Conservation (phyloP, 1,140 invertebrate species). For the Theocolax elegans region DNA sequence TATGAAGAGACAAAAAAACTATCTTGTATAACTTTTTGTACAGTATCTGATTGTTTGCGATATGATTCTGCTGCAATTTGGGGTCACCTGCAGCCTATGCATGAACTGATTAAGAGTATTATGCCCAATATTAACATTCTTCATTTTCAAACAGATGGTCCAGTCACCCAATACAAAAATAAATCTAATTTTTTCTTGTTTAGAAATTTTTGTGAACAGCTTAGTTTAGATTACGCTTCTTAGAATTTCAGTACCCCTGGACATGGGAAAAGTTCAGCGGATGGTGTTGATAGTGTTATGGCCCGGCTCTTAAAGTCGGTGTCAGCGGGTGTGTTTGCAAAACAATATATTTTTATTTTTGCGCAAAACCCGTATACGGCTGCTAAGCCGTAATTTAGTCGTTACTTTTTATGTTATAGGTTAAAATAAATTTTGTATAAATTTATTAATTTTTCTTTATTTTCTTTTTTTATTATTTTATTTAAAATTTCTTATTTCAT, state of each 20-base stretch:
- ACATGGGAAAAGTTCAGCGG: slow-evolving; percentile 63
- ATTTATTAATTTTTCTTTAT: too few relatives aligned
- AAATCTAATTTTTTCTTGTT: slow-evolving; percentile 41
- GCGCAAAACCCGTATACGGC: too few relatives aligned
- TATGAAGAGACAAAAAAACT: slow-evolving; percentile 36
- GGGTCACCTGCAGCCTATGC: slow-evolving; percentile 6
- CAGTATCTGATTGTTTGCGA: slow-evolving; percentile 9
- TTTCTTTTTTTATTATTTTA: too few relatives aligned
- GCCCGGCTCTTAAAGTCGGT: too few relatives aligned
- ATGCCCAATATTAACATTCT: slow-evolving; percentile 36
- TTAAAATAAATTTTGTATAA: too few relatives aligned
- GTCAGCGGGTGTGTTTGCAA: too few relatives aligned
- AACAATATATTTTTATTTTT: too few relatives aligned
- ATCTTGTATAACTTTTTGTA: slow-evolving; percentile 53
- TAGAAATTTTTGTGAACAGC: slow-evolving; percentile 10
- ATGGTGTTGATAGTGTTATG: too few relatives aligned
- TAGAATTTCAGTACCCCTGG: slow-evolving; percentile 58
- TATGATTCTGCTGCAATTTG: slow-evolving; percentile 21
- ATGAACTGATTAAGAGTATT: not conserved
- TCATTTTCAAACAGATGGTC: slow-evolving; percentile 49
- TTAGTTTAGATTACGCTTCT: slow-evolving; percentile 35
- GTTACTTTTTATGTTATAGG: too few relatives aligned
- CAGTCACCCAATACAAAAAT: slow-evolving; percentile 42
- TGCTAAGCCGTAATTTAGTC: too few relatives aligned
- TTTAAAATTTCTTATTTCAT: too few relatives aligned